Conservation (phyloP, 2,797 vertebrate species). For the Lacerta viridis region DNA sequence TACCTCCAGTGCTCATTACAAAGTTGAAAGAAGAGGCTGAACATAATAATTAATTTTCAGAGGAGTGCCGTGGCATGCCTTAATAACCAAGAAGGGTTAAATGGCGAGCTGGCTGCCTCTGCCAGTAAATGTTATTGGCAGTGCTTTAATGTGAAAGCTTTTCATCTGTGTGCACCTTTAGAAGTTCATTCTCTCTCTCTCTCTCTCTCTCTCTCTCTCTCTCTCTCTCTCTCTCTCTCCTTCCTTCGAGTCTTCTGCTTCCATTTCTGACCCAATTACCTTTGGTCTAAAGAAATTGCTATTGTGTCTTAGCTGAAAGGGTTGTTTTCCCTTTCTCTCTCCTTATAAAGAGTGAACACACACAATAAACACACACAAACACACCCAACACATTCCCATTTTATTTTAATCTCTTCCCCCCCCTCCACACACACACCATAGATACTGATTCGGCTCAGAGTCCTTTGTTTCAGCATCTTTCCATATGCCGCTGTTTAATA, state of each 20-base stretch:
- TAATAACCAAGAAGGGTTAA: constrained; percentile 72
- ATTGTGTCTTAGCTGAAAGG: constrained; percentile 58
- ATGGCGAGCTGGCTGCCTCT: constrained; percentile 73
- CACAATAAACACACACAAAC: not conserved
- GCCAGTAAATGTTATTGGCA: constrained; percentile 74
- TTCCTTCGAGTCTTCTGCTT: constrained; percentile 72
- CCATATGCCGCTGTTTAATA: constrained; percentile 90
- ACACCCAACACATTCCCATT: not conserved
- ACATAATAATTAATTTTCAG: constrained; percentile 36
- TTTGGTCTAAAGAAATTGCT: constrained; percentile 69
- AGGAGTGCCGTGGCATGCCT: constrained; percentile 48
- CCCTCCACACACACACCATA: not conserved
- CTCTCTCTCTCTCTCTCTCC: constrained; percentile 45
- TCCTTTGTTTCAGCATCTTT: constrained; percentile 82
- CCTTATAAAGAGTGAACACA: not conserved
- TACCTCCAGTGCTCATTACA: constrained; percentile 29
- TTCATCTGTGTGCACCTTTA: constrained; percentile 79
- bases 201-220: constrained; percentile 45
- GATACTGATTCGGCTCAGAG: constrained; percentile 50
- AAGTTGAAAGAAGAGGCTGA: constrained; percentile 23
- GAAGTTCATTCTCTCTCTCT: constrained; percentile 69
- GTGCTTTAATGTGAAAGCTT: constrained; percentile 78
- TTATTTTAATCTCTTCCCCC: constrained; percentile 28
- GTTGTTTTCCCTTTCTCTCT: not conserved
- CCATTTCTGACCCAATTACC: constrained; percentile 82